A percentile compares a stretch with the other conserved stretches of the same genome.
Evolutionary conservation across 1,140 invertebrate genomes (phyloP).

Genomic region (Drosophila prosaltans): DNA sequence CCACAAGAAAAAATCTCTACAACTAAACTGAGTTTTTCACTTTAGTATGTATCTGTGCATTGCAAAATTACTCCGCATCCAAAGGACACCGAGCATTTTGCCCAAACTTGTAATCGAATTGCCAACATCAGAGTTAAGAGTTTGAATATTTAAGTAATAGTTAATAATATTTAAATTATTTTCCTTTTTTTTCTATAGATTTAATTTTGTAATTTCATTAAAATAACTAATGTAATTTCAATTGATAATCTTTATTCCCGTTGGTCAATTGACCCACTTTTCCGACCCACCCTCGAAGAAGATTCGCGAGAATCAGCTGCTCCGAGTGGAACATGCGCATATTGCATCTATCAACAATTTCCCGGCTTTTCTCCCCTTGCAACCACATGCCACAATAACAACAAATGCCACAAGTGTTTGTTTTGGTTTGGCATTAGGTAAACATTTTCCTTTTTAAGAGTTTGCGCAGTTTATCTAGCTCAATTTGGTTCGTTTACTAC

Average conservation of each 20-base stretch:
- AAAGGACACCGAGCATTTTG: slow-evolving; percentile 9
- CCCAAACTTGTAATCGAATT: not conserved
- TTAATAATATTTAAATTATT: not conserved
- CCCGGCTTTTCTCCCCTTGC: slow-evolving; percentile 19
- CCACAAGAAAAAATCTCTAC: slow-evolving; percentile 80
- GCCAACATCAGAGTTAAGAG: not conserved
- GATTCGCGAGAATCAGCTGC: slow-evolving; percentile 57
- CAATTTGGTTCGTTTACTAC: slow-evolving; percentile 48
- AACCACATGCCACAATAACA: slow-evolving; percentile 1
- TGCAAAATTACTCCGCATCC: slow-evolving; percentile 35
- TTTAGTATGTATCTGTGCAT: slow-evolving; percentile 66
- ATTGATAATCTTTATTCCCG: not conserved
- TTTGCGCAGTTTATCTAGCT: slow-evolving; percentile 60
- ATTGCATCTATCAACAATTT: slow-evolving; percentile 40
- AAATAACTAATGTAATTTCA: slow-evolving; percentile 33
- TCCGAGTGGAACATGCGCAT: slow-evolving; percentile 67
- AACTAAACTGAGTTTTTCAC: slow-evolving; percentile 65
- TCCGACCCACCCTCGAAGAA: slow-evolving; percentile 45
- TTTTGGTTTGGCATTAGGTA: slow-evolving; percentile 59
- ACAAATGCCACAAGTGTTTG: slow-evolving; percentile 68
- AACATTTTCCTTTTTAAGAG: slow-evolving; percentile 66
- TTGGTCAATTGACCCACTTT: slow-evolving; percentile 67
- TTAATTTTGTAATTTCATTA: not conserved
- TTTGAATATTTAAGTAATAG: too few species aligned
- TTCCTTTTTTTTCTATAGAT: not conserved